Evolutionary conservation across 2,113 vertebrate species (phyloP).

Genomic region (Aythya baeri): DNA sequence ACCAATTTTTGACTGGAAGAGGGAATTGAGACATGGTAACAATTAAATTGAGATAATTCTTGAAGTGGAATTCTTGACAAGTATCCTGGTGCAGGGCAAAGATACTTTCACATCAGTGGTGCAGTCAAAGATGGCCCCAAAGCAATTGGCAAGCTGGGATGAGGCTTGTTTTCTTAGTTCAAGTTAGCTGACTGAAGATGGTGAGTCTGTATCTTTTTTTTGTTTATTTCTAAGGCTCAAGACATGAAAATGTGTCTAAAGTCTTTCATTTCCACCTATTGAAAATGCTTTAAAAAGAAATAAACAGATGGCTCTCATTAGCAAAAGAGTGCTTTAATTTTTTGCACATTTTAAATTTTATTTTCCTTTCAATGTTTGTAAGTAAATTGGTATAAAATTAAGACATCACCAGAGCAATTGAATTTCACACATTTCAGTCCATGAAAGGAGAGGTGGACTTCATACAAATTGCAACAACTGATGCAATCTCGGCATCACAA

Average conservation of each 20-base stretch:
- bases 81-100: background rate
- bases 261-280: slow-evolving; percentile 60
- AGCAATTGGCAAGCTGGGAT: background rate
- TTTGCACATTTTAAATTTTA: slow-evolving; percentile 63
- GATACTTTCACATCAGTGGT: background rate
- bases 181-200: slow-evolving; percentile 26
- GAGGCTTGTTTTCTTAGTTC: background rate
- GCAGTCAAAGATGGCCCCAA: background rate
- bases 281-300: slow-evolving; percentile 28
- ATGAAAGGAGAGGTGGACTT: slow-evolving; percentile 46
- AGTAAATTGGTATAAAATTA: slow-evolving; percentile 53
- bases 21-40: background rate
- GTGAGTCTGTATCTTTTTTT: background rate
- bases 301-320: slow-evolving; percentile 75
- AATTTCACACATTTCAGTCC: slow-evolving; percentile 24
- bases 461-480: background rate
- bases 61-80: background rate
- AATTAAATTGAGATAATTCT: background rate
- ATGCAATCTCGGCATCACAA: slow-evolving; percentile 25
- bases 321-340: slow-evolving; percentile 53
- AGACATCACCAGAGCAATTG: slow-evolving; percentile 52
- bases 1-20: background rate
- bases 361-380: slow-evolving; percentile 50
- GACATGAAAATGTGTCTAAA: slow-evolving; percentile 53
- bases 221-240: slow-evolving; percentile 41